Conservation (phyloP, 2,888 invertebrate species). For the Drosophila ustulata region DNA sequence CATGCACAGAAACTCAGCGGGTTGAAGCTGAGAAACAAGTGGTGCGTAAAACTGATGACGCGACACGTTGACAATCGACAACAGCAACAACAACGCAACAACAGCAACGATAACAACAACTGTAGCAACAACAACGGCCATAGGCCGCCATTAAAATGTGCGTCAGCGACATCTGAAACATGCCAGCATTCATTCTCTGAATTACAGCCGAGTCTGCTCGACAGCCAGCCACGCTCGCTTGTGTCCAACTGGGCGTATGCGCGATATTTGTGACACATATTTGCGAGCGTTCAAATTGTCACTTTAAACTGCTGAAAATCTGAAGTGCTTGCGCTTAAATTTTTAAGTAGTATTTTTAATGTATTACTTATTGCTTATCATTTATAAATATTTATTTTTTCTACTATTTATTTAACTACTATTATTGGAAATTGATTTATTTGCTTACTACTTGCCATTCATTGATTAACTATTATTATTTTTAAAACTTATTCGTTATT, state of each 20-base stretch:
- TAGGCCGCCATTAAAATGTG: slow-evolving; percentile 50
- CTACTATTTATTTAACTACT: too few relatives aligned
- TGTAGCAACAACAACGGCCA: slow-evolving; percentile 12
- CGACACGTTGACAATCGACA: slow-evolving; percentile 67
- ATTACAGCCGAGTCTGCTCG: background rate
- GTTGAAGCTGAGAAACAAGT: slow-evolving; percentile 53
- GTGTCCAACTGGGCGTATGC: background rate
- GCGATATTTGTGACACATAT: background rate
- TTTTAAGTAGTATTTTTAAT: too few relatives aligned
- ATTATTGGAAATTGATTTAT: too few relatives aligned
- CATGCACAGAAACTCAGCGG: background rate
- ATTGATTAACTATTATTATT: too few relatives aligned
- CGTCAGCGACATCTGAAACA: slow-evolving; percentile 20
- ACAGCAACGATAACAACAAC: slow-evolving; percentile 24
- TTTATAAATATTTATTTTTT: too few relatives aligned
- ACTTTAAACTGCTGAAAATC: too few relatives aligned
- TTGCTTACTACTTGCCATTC: too few relatives aligned
- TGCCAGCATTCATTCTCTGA: background rate
- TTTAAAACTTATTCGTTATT: too few relatives aligned
- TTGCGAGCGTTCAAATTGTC: too few relatives aligned
- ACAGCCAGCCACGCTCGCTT: background rate
- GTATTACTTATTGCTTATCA: too few relatives aligned
- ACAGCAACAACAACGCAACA: slow-evolving; percentile 30
- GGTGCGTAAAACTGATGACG: slow-evolving; percentile 76
- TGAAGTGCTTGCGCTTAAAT: too few relatives aligned